Evolutionary conservation across 2,888 invertebrate species (phyloP).

Genomic region (Galeopsomyia nigrocyanea): DNA sequence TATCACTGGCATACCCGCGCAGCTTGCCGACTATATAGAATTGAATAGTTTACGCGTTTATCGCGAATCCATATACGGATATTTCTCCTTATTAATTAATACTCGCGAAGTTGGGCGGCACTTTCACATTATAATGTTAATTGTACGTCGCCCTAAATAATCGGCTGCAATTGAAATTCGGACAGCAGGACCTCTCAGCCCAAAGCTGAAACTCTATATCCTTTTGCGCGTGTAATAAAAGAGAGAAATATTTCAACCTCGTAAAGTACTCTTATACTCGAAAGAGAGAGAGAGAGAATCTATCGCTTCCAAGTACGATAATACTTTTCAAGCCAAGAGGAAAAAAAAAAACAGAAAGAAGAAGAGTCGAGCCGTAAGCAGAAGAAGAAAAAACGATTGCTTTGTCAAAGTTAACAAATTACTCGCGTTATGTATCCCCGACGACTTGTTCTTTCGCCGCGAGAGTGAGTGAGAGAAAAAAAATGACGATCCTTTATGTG

Average conservation of each 20-base stretch:
- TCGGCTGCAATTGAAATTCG: too few relatives aligned
- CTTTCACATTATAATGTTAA: too few relatives aligned
- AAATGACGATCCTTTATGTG: conserved; percentile 40
- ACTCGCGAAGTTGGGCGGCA: too few relatives aligned
- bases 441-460: conserved; percentile 18
- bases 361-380: too few relatives aligned
- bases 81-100: too few relatives aligned
- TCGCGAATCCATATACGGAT: too few relatives aligned
- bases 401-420: conserved; percentile 44
- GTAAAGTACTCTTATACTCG: conserved; percentile 19
- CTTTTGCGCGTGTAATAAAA: background rate
- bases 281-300: conserved; percentile 10
- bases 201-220: conserved; percentile 14
- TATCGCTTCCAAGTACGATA: conserved; percentile 32
- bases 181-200: background rate
- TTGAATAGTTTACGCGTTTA: too few relatives aligned
- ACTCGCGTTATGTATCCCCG: background rate
- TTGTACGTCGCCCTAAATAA: too few relatives aligned
- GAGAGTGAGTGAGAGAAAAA: conserved; percentile 7
- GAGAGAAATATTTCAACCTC: conserved; percentile 10
- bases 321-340: background rate
- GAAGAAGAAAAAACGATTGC: conserved; percentile 21
- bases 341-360: too few relatives aligned
- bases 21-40: too few relatives aligned
- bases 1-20: too few relatives aligned